Conservation (phyloP, 2,797 vertebrate species). For the Gadopsis bispinosus region DNA sequence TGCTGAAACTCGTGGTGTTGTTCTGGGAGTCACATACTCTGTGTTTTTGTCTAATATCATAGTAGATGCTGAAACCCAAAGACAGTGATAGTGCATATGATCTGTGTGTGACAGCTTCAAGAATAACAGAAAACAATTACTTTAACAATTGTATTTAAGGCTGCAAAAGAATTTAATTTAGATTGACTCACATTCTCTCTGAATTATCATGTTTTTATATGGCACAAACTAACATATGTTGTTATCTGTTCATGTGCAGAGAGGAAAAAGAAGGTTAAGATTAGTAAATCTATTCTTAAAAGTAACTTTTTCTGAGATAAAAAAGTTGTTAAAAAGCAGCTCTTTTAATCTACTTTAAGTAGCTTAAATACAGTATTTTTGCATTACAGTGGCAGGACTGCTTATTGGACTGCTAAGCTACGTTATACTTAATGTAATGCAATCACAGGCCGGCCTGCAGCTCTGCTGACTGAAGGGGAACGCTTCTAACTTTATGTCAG, state of each 20-base stretch:
- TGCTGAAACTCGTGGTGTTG: constrained; percentile 58
- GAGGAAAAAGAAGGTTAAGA: background rate
- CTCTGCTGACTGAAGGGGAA: constrained; percentile 59
- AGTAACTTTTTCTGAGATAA: background rate
- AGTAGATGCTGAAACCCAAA: constrained; percentile 20
- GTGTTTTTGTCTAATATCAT: constrained; percentile 52
- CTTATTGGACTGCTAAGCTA: constrained; percentile 17
- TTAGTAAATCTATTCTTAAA: background rate
- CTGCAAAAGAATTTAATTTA: background rate
- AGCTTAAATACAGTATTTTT: background rate
- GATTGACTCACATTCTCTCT: background rate
- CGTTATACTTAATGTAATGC: constrained; percentile 34
- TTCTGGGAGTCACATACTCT: constrained; percentile 50
- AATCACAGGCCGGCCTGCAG: constrained; percentile 22
- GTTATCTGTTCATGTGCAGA: background rate
- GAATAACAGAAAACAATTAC: constrained; percentile 10
- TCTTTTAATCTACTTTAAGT: background rate
- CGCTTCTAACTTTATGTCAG: constrained; percentile 31
- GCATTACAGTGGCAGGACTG: background rate
- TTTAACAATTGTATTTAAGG: background rate
- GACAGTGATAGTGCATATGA: background rate
- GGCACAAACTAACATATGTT: background rate
- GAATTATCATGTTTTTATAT: background rate
- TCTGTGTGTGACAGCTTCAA: constrained; percentile 21
- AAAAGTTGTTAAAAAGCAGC: background rate